Conservation (phyloP, 2,113 vertebrate genomes). For the Prinia subflava region DNA sequence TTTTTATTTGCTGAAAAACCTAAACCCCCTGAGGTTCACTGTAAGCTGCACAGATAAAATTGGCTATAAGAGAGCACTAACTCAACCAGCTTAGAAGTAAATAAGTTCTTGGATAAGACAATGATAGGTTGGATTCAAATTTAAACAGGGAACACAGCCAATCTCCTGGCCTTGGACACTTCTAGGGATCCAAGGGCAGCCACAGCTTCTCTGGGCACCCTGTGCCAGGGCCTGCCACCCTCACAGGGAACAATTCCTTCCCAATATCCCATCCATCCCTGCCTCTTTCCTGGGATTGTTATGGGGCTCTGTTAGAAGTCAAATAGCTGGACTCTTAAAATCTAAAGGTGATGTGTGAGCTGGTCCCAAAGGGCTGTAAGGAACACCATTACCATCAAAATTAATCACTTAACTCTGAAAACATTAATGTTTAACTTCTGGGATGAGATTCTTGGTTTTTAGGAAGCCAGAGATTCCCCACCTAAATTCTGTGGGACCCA, state of each 20-base stretch:
- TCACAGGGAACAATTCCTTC: neutral
- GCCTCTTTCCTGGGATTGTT: neutral
- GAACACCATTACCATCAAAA: neutral
- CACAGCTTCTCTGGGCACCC: neutral
- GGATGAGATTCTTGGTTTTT: neutral
- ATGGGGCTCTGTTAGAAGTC: neutral
- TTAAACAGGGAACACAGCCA: neutral
- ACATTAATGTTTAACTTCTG: neutral
- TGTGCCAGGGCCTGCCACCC: accelerated
- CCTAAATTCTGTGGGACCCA: neutral
- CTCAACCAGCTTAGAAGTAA: neutral
- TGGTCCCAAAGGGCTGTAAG: neutral
- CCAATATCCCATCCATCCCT: neutral
- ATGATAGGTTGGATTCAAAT: neutral
- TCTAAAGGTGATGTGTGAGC: neutral
- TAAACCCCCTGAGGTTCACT: neutral
- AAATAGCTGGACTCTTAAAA: neutral
- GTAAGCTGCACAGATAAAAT: neutral
- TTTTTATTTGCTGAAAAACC: neutral
- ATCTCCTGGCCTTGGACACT: neutral
- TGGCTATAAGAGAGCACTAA: neutral
- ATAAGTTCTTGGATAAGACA: neutral
- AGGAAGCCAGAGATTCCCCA: neutral
- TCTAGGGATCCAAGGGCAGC: neutral
- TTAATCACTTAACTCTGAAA: neutral